Evolutionary conservation across 64 coral and sea anemone genomes (phyloP).

Genomic region (Anthopleura sola): DNA sequence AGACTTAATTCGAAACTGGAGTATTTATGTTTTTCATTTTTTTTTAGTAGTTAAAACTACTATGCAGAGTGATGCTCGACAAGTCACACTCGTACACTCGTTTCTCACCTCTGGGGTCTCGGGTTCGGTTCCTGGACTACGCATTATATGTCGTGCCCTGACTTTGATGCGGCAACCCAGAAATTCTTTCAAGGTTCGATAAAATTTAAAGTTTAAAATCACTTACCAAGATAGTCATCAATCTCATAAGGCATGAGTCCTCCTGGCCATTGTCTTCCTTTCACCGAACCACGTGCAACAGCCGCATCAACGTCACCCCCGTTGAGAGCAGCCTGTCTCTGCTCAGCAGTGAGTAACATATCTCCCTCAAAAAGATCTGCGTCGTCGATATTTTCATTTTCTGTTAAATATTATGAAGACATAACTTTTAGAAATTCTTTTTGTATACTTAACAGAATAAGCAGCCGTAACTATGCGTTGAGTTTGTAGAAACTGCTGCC

Average conservation of each 20-base stretch:
- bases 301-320: slow-evolving; percentile 25
- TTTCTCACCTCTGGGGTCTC: too few relatives aligned
- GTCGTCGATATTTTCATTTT: not conserved
- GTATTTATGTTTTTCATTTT: too few relatives aligned
- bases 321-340: not conserved
- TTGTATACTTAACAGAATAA: not conserved
- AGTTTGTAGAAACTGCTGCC: not conserved
- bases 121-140: too few relatives aligned
- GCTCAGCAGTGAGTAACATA: slow-evolving; percentile 9
- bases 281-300: slow-evolving; percentile 1
- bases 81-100: too few relatives aligned
- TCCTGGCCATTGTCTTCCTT: slow-evolving; percentile 29
- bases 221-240: slow-evolving; percentile 2
- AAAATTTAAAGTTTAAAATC: too few relatives aligned
- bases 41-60: too few relatives aligned
- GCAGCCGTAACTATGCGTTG: not conserved
- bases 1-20: too few relatives aligned
- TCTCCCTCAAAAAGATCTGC: slow-evolving; percentile 44
- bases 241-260: slow-evolving; percentile 25
- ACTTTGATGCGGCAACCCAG: too few relatives aligned
- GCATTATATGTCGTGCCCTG: too few relatives aligned
- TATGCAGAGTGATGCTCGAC: too few relatives aligned
- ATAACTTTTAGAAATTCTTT: not conserved
- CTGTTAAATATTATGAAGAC: not conserved
- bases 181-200: not conserved